These are phyloP conservation scores for Microtus montanus DNA, from an alignment of 2,113 vertebrate species.

Conservation along the genomic window DNA sequence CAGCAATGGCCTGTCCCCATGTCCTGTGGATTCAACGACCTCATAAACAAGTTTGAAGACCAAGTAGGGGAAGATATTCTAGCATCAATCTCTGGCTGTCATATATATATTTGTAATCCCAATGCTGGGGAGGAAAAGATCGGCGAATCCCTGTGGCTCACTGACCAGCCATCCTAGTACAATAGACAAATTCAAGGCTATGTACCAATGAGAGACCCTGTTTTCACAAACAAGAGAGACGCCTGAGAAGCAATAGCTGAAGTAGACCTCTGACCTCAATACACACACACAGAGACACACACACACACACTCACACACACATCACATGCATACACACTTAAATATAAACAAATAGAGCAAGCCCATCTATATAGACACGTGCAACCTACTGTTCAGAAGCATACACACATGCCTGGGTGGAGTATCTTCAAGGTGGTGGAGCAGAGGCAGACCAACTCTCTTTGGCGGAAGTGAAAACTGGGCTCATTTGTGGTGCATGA, in stretches of 20 bases:
- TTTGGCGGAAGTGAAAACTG: background rate
- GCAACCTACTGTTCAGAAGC: accelerated
- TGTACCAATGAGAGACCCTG: too few relatives aligned
- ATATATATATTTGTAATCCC: background rate
- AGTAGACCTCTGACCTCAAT: background rate
- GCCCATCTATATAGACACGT: too few relatives aligned
- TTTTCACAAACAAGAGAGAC: background rate
- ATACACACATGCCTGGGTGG: accelerated
- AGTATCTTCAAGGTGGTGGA: accelerated
- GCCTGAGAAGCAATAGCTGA: background rate
- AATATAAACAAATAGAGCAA: background rate
- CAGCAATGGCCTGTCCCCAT: too few relatives aligned
- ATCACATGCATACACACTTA: background rate
- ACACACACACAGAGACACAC: background rate
- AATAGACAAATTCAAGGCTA: background rate
- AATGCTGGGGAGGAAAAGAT: background rate
- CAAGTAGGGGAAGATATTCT: background rate
- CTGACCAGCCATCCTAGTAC: background rate
- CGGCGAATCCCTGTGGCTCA: too few relatives aligned
- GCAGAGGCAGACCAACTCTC: accelerated
- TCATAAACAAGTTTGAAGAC: background rate
- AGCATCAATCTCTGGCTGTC: too few relatives aligned
- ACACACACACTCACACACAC: background rate
- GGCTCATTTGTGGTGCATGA: background rate
- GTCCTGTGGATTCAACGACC: too few relatives aligned